These are phyloP conservation scores for Anoplopoma fimbria DNA, from an alignment of 2,113 vertebrate genomes.

Conservation along the genomic window DNA sequence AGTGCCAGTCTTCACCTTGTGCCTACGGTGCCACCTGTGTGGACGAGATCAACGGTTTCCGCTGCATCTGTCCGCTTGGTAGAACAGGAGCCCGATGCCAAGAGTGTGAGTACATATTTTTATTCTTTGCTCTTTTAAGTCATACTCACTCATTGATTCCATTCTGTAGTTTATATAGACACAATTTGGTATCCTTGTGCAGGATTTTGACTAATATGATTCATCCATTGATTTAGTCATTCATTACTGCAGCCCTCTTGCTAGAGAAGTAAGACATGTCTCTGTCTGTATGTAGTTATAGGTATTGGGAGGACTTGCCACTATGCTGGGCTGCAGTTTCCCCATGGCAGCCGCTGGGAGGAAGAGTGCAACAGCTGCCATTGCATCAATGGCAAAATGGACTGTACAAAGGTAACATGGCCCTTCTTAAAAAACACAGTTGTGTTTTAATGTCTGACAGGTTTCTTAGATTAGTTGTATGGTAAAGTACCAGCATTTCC, in stretches of 20 bases:
- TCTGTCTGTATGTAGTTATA: conserved; percentile 82
- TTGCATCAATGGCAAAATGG: conserved; percentile 89
- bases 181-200: background rate
- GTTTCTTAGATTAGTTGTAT: background rate
- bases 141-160: background rate
- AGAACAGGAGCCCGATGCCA: conserved; percentile 91
- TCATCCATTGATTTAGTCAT: background rate
- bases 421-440: background rate
- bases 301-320: conserved; percentile 90
- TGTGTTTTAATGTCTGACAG: no score
- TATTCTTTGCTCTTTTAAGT: background rate
- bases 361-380: conserved; percentile 95
- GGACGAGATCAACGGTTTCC: conserved; percentile 95
- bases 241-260: background rate
- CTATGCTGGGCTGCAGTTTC: conserved; percentile 88
- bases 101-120: conserved; percentile 87
- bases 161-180: background rate
- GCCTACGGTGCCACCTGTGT: conserved; percentile 95
- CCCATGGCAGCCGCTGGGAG: conserved; percentile 92
- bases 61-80: conserved; percentile 92
- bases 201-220: no score
- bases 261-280: background rate
- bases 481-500: background rate
- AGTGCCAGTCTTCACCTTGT: conserved; percentile 97
- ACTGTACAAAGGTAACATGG: conserved; percentile 91